Base-by-base conservation (phyloP, 2,797 vertebrate genomes). In the Columba guinea region DNA sequence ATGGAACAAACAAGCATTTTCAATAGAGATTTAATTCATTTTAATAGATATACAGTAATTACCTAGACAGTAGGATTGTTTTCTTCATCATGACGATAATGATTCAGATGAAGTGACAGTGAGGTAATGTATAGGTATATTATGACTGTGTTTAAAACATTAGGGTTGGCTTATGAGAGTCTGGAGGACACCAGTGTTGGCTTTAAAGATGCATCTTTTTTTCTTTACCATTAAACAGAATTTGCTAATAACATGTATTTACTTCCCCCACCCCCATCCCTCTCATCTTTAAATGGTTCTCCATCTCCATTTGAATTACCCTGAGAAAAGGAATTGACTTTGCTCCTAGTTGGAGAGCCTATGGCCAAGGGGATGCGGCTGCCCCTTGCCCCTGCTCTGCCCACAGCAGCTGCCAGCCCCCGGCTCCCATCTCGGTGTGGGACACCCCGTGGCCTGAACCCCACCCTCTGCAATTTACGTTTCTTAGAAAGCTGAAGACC, bases 31-130 rank as follows among this genome's bases (percentile, higher is more conserved):
- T 93, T 97, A 94, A 97, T 97, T 98, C 89, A 97, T 97, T 98
- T 97, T 97, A 97, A 97, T 97, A 98, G 96, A 93, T 96, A 95
- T 28, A 67, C 75, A 93, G 94, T 97, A 98, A 98, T 98, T 98
- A 97, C 74, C 65, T 88, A 74, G 95, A 93, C 97, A 96, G 69
- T 92, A 74, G 95, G 95, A 95, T 92, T 97, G 78, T 95, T 97
- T 97, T 93, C 92, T 96, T 97, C 92, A 91, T 96, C 19, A 67
- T 97, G 96, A 75, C 87, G 86, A 97, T 97, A 98, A 97, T 74
- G 82, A 96, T 95, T 97, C 94, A 95, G 92, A 94, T 95, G 81
- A 97, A 97, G 71, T 96, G 96, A 94, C 91, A 96, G 67, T 89
- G 84, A 41, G 83, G 73, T 95, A 92, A 92, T 90, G 84, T 86